phyloP scores from a whole-genome alignment of 2,113 vertebrate species.

The Chaenocephalus aceratus region DNA sequence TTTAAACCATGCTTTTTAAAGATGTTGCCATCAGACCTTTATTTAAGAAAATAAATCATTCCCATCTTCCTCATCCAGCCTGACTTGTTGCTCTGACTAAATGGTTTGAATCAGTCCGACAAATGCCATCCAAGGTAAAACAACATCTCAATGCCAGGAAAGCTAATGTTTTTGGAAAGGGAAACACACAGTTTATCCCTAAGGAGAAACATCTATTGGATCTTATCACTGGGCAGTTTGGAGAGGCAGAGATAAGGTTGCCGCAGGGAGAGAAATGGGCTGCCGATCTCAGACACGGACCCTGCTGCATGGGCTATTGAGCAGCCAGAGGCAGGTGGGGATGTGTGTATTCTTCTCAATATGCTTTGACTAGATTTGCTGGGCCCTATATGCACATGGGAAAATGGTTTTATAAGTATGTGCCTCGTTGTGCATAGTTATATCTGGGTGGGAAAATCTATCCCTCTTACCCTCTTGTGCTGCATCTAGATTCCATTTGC shows the following conservation, averaged over 20 bases:
- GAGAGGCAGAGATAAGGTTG: constrained; percentile 72
- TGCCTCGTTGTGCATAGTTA: background rate
- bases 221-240: constrained; percentile 72
- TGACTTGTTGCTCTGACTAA: constrained; percentile 26
- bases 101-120: constrained; percentile 7
- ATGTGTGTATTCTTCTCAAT: constrained; percentile 34
- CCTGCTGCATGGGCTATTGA: constrained; percentile 38
- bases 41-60: background rate
- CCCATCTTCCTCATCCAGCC: background rate
- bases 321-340: background rate
- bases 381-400: constrained; percentile 5
- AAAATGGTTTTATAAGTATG: constrained; percentile 18
- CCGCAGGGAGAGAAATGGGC: constrained; percentile 59
- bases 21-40: background rate
- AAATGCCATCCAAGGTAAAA: constrained; percentile 33
- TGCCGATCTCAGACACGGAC: constrained; percentile 42
- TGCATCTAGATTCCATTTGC: constrained; percentile 70
- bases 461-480: constrained; percentile 66
- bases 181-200: constrained; percentile 61
- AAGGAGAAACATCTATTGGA: constrained; percentile 63
- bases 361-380: constrained; percentile 39
- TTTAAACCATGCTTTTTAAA: background rate
- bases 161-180: constrained; percentile 52
- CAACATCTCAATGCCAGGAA: constrained; percentile 41
- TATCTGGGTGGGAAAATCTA: constrained; percentile 53